Conservation (phyloP, 2,113 vertebrate genomes). For the Onychorhynchus coronatus region DNA sequence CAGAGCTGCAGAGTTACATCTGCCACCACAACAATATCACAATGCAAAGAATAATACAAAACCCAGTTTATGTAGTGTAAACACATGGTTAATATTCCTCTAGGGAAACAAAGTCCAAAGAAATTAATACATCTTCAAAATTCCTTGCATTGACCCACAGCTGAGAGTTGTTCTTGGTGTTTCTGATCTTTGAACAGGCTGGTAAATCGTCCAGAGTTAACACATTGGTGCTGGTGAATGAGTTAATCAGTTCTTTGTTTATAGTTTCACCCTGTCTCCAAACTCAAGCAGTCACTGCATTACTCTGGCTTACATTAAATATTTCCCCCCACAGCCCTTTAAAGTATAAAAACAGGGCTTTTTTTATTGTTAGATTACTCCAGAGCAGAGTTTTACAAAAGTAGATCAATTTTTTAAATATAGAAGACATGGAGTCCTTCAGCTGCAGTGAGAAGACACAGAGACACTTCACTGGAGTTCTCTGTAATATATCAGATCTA, state of each 20-base stretch:
- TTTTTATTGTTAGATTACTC: neutral
- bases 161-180: neutral
- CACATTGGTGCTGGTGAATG: neutral
- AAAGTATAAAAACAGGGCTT: neutral
- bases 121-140: neutral
- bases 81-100: neutral
- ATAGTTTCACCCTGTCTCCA: neutral
- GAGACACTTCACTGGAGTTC: neutral
- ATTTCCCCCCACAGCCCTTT: neutral
- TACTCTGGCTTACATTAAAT: neutral
- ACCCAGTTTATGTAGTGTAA: neutral
- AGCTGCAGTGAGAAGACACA: neutral
- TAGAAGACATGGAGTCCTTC: neutral
- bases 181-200: neutral
- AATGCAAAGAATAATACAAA: neutral
- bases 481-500: neutral
- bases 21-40: neutral
- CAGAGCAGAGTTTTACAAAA: neutral
- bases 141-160: neutral
- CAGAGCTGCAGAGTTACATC: neutral
- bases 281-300: neutral
- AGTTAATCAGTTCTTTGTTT: neutral
- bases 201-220: neutral
- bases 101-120: neutral
- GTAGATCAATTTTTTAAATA: neutral